Percentiles rank a stretch among this genome's conserved stretches.
Conservation (phyloP, 2,113 vertebrate genomes). For the Plecotus auritus region DNA sequence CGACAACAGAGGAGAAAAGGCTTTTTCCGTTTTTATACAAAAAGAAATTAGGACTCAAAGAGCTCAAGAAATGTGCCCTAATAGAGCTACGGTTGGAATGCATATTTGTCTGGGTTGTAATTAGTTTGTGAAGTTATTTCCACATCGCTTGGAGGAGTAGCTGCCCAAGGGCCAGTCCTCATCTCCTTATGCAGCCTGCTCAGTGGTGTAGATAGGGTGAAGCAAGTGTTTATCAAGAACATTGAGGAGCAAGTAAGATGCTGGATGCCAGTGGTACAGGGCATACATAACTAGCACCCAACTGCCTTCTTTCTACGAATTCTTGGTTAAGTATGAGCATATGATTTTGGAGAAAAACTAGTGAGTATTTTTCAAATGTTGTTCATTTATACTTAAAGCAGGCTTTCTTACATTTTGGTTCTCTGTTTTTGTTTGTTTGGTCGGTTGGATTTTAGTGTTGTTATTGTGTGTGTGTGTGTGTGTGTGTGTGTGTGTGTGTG, state of each 20-base stretch:
- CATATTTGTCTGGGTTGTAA: neutral
- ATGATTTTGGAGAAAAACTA: neutral
- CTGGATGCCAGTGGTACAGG: neutral
- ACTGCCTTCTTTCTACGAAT: neutral
- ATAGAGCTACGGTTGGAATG: neutral
- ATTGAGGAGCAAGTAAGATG: neutral
- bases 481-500: neutral
- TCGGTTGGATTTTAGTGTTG: neutral
- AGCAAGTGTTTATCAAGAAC: neutral
- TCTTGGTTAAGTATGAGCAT: neutral
- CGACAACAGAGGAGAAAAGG: neutral
- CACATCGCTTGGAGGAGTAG: neutral
- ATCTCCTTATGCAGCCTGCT: neutral
- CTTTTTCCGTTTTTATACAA: slow-evolving; percentile 14
- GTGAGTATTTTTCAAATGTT: neutral
- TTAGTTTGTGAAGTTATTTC: neutral
- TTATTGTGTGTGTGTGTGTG: neutral
- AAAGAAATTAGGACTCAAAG: neutral
- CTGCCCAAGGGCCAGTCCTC: neutral
- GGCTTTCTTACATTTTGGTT: neutral
- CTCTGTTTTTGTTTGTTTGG: neutral
- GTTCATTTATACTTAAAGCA: neutral
- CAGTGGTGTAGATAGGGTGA: neutral
- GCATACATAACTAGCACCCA: neutral
- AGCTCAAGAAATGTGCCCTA: neutral